phyloP scores from a whole-genome alignment of 2,797 vertebrate species.

The Orientallactaga sibirica region DNA sequence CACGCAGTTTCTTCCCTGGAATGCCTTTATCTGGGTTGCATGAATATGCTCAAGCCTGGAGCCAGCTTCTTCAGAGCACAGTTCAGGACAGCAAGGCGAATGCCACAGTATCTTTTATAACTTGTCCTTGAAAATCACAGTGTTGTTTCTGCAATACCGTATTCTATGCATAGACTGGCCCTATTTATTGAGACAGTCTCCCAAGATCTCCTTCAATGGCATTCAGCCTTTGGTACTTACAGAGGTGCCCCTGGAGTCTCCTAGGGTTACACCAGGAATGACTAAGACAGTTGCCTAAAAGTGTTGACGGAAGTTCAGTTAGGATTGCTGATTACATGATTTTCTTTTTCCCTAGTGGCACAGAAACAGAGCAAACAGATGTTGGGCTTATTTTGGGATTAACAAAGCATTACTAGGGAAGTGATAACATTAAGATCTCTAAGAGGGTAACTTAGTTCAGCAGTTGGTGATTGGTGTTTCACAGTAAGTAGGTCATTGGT shows the following conservation, averaged over 20 bases:
- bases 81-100: background rate
- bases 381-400: slow-evolving; percentile 35
- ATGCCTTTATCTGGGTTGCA: background rate
- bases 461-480: slow-evolving; percentile 21
- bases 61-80: background rate
- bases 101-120: background rate
- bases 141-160: background rate
- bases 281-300: background rate
- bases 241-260: background rate
- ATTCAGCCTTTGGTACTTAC: too few relatives aligned
- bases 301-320: background rate
- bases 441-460: slow-evolving; percentile 6
- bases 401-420: background rate
- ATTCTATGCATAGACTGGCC: background rate
- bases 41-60: background rate
- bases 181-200: background rate
- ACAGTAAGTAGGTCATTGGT: background rate
- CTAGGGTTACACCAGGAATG: background rate
- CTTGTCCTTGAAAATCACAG: background rate
- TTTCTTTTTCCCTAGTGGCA: background rate
- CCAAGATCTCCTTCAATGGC: too few relatives aligned
- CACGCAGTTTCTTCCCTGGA: background rate
- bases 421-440: background rate
- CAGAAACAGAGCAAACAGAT: slow-evolving; percentile 50
- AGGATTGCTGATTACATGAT: background rate